These are phyloP conservation scores for Trachelus iudaicus DNA, from an alignment of 2,888 invertebrate genomes.

Conservation along the genomic window DNA sequence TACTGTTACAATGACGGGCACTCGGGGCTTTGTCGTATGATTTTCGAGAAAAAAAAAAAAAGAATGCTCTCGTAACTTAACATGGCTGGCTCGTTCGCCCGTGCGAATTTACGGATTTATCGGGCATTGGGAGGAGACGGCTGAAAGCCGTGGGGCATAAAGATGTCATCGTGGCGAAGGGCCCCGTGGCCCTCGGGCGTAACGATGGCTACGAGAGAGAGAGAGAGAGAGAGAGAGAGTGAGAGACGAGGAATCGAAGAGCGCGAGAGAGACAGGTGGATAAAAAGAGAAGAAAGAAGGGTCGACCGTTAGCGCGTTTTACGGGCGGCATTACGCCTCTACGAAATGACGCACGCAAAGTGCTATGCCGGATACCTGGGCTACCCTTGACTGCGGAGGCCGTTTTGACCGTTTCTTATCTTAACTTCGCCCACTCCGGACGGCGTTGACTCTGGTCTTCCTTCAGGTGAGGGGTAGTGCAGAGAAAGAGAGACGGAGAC, in stretches of 20 bases:
- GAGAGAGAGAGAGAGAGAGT: neutral
- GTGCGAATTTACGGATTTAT: neutral
- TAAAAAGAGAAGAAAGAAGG: conserved; percentile 16
- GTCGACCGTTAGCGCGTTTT: conserved; percentile 51
- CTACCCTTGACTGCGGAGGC: neutral
- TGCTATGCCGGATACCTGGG: conserved; percentile 30
- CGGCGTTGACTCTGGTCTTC: neutral
- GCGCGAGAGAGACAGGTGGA: conserved; percentile 14
- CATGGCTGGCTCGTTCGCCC: neutral
- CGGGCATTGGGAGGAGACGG: neutral
- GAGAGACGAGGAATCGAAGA: neutral
- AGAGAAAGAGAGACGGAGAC: conserved; percentile 20
- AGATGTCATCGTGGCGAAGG: conserved; percentile 6
- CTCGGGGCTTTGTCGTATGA: neutral
- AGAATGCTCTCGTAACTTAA: neutral
- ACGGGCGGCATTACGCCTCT: conserved; percentile 54
- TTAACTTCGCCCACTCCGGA: neutral
- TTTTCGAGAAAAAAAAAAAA: neutral
- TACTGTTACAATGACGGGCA: neutral
- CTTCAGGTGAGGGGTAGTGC: conserved; percentile 22
- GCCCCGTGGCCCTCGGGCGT: neutral
- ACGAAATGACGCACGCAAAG: conserved; percentile 55
- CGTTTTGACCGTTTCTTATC: neutral
- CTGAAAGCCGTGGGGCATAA: conserved; percentile 6
- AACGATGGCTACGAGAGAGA: neutral